A percentile compares a stretch with the other conserved stretches of the same genome.
phyloP scores from a whole-genome alignment of 2,888 invertebrate genomes.

The Stegana nigrithorax region DNA sequence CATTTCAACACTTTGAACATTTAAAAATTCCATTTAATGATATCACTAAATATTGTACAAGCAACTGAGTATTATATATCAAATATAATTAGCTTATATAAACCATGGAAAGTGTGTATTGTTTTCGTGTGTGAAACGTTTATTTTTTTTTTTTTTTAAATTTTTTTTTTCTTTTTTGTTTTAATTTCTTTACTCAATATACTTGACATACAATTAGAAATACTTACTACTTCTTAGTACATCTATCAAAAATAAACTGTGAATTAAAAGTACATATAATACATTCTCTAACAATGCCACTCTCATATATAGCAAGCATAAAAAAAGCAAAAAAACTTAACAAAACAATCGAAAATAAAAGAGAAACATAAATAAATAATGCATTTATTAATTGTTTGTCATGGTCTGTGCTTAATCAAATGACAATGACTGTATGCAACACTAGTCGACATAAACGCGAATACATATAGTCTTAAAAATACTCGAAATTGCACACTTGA shows the following conservation, averaged over 20 bases:
- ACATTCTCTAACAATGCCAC: no score
- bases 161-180: slow-evolving; percentile 6
- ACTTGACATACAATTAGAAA: no score
- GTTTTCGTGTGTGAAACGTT: background rate
- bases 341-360: background rate
- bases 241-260: no score
- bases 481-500: no score
- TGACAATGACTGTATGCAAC: background rate
- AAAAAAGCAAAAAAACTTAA: slow-evolving; percentile 10
- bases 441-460: background rate
- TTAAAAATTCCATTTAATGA: slow-evolving; percentile 40
- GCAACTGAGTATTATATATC: slow-evolving; percentile 57
- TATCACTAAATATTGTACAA: slow-evolving; percentile 31
- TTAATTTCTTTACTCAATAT: slow-evolving; percentile 25
- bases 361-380: background rate
- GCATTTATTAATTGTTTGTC: background rate
- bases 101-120: background rate
- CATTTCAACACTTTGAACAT: slow-evolving; percentile 30
- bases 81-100: slow-evolving; percentile 46
- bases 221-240: no score
- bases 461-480: no score
- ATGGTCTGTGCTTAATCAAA: no score
- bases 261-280: no score
- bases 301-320: no score
- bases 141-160: background rate